Evolutionary conservation across 2,888 invertebrate genomes (phyloP).

Genomic region (Drosophila imparisetae): DNA sequence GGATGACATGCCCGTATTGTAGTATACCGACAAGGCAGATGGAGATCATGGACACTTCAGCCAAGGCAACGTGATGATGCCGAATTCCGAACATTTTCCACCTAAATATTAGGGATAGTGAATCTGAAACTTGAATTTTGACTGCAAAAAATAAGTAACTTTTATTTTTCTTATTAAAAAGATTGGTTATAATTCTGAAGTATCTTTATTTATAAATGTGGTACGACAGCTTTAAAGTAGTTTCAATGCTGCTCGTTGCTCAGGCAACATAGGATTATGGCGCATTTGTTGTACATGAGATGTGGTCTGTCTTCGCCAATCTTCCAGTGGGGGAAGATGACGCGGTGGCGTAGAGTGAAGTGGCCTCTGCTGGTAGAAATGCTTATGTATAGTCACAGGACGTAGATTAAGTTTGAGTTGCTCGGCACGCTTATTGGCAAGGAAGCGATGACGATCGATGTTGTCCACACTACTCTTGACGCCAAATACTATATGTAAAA

Average conservation of each 20-base stretch:
- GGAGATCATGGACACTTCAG: constrained; percentile 2
- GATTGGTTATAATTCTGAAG: background rate
- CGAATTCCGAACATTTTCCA: constrained; percentile 32
- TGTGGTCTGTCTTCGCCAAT: constrained; percentile 50
- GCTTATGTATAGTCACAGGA: constrained; percentile 82
- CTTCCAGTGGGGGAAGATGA: constrained; percentile 43
- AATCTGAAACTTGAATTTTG: constrained; percentile 32
- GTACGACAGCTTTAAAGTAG: constrained; percentile 4
- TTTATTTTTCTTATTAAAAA: background rate
- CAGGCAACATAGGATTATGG: constrained; percentile 59
- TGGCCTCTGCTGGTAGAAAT: constrained; percentile 75
- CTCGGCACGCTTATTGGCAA: constrained; percentile 65
- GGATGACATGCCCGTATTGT: constrained; percentile 32
- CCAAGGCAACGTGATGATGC: constrained; percentile 15
- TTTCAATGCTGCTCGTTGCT: constrained; percentile 33
- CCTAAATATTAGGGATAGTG: background rate
- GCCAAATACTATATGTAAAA: constrained; percentile 76
- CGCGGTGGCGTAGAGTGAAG: constrained; percentile 50
- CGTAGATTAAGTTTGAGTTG: constrained; percentile 68
- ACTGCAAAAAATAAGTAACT: constrained; percentile 13
- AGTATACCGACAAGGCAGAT: constrained; percentile 33
- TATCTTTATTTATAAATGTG: constrained; percentile 14
- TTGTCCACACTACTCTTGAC: constrained; percentile 73
- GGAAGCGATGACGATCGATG: constrained; percentile 67
- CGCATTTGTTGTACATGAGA: background rate